These are phyloP conservation scores for Acropora tenuis DNA, from an alignment of 64 coral and sea anemone species.

Conservation along the genomic window DNA sequence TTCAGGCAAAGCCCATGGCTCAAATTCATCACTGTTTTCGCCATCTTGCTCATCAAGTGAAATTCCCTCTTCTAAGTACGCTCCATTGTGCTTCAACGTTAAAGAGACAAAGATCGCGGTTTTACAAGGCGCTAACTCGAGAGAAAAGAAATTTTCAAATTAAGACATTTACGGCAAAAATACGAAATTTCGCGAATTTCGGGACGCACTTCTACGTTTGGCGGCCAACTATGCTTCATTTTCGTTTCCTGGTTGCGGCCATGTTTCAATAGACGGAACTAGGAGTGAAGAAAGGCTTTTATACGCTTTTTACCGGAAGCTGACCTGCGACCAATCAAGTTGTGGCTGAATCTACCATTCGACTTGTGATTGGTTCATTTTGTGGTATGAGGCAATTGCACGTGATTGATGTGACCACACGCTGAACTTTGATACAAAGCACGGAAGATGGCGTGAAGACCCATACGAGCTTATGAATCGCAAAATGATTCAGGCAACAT, in stretches of 20 bases:
- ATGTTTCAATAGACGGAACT: background rate
- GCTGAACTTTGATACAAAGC: background rate
- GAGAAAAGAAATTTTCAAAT: too few species aligned
- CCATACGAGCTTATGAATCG: too few species aligned
- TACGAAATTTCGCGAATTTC: background rate
- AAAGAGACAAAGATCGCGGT: background rate
- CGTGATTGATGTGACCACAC: background rate
- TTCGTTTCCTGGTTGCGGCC: background rate
- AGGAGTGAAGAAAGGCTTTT: too few species aligned
- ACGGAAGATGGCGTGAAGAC: background rate
- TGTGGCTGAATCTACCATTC: background rate
- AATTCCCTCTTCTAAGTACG: background rate
- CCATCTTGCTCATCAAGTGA: background rate
- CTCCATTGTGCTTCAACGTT: background rate
- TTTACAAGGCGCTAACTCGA: too few species aligned
- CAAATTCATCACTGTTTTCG: constrained; percentile 61
- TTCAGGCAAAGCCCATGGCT: constrained; percentile 93
- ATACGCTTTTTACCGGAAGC: background rate
- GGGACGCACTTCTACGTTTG: background rate
- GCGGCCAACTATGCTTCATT: background rate
- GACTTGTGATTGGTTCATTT: background rate
- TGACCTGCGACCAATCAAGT: background rate
- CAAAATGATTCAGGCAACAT: too few species aligned
- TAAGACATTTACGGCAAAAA: background rate
- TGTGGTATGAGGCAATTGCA: background rate